Percentiles rank a stretch among this genome's conserved stretches.
Conservation (phyloP, 2,797 vertebrate genomes). For the Bradypus variegatus region DNA sequence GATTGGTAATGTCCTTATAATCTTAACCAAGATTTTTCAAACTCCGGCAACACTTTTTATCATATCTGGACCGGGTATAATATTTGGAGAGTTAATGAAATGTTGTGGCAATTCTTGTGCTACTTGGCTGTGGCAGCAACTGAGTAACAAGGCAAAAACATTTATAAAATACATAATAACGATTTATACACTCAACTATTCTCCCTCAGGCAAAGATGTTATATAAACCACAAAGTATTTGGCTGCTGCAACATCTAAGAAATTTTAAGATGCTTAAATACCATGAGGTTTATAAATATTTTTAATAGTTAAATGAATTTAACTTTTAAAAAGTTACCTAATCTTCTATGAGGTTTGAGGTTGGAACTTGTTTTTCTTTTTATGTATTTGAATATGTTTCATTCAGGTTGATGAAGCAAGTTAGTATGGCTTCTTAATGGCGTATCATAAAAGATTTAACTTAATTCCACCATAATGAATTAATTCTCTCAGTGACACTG, state of each 20-base stretch:
- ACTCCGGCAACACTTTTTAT: background rate
- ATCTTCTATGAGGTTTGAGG: constrained; percentile 35
- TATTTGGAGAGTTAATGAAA: constrained; percentile 33
- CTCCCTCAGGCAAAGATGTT: constrained; percentile 36
- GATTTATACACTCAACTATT: constrained; percentile 19
- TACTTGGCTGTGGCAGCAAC: background rate
- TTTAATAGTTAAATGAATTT: constrained; percentile 45
- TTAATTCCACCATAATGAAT: constrained; percentile 69
- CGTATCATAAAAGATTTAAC: constrained; percentile 58
- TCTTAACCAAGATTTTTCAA: background rate
- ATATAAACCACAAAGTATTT: constrained; percentile 35
- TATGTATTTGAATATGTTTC: constrained; percentile 17
- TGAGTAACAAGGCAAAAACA: background rate
- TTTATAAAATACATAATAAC: constrained; percentile 19
- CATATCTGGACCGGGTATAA: background rate
- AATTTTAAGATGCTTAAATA: constrained; percentile 47
- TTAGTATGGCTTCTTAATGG: constrained; percentile 47
- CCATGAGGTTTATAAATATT: constrained; percentile 47
- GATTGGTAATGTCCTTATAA: constrained; percentile 8
- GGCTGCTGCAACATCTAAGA: constrained; percentile 7
- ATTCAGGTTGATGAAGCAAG: constrained; percentile 18
- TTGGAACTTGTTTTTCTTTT: constrained; percentile 43
- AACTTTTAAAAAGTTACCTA: constrained; percentile 35
- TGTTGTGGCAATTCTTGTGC: background rate
- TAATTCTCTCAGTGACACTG: constrained; percentile 24